Base-by-base conservation (phyloP, 2,113 vertebrate genomes). In the Lanius ludovicianus region DNA sequence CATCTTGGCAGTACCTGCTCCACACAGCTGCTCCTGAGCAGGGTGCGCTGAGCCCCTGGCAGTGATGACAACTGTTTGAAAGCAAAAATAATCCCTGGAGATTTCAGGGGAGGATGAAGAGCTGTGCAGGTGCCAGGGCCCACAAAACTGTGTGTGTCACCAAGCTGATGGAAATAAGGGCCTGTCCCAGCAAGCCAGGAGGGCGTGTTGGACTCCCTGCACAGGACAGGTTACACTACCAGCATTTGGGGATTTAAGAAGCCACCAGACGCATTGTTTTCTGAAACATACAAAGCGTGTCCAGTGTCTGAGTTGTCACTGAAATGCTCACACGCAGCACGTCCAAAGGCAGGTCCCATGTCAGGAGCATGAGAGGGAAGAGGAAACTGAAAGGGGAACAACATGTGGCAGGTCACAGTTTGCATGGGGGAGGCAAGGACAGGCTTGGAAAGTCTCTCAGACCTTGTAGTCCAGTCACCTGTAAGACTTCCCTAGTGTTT, bases 291-390 rank as follows among this genome's bases (percentile, higher is more conserved):
- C 4, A 1, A 39, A 57, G 13, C 8, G 3, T 47, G 16, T 11
- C 23, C 12, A 39, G 13, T 1, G 6, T 41, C 30, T 68, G 57
- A 76, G 35, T 21, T 89, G 57, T 53, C 4, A 1, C 74, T 64
- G 69, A 82, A 62, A n/a, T 42, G 52, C 15, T 65, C 59, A 23
- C 13, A n/a, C 1, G 1, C 19, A 74, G 31, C 62, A 30, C 42
- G 17, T 78, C 56, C 47, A 67, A 74, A 63, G 0, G 0, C 28
- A 47, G 10, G 23, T 71, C 25, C n/a, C 11, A 2, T 1, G 1
- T 30, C 39, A 56, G 52, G 33, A 81, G 21, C 1, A 3, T 42
- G 31, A 70, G 81, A 55, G 13, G 7, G 10, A 25, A 10, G 30
- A 57, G 1, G 1, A 93, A 81, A 63, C 23, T 37, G 47, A 60